Conservation (phyloP, 2,113 vertebrate genomes). For the Puma concolor region DNA sequence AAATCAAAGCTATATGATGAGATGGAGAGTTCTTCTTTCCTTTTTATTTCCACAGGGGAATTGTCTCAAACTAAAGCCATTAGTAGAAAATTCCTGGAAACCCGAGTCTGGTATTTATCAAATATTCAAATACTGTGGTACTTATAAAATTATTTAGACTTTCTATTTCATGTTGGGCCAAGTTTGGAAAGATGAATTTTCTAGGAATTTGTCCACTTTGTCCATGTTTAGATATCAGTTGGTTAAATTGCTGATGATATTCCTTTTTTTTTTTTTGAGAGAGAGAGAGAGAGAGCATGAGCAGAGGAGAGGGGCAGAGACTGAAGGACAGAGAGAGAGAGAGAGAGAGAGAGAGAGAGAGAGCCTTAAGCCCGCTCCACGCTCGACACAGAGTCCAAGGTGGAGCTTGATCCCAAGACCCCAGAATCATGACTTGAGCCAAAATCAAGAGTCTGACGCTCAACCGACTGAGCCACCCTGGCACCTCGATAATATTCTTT, state of each 20-base stretch:
- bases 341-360: no score
- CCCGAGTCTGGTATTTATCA: not conserved
- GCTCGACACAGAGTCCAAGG: no score
- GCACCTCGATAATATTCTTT: not conserved
- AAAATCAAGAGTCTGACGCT: no score
- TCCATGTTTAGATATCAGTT: not conserved
- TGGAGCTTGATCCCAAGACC: no score
- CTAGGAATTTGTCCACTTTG: not conserved
- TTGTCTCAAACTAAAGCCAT: not conserved
- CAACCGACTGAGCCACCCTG: no score
- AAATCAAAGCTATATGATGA: not conserved
- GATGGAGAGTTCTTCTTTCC: not conserved
- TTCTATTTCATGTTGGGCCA: not conserved
- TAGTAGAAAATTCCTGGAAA: not conserved
- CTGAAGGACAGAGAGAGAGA: no score
- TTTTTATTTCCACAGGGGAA: not conserved
- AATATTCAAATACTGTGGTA: not conserved
- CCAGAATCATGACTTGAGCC: no score
- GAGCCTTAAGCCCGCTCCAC: rapidly evolving
- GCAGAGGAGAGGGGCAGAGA: no score
- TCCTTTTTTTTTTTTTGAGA: not conserved
- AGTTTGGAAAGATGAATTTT: not conserved
- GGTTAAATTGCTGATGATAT: not conserved
- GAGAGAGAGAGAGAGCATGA: no score
- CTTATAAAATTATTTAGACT: not conserved